phyloP scores from a whole-genome alignment of 2,888 invertebrate genomes.

The Cryptocephalus moraei region DNA sequence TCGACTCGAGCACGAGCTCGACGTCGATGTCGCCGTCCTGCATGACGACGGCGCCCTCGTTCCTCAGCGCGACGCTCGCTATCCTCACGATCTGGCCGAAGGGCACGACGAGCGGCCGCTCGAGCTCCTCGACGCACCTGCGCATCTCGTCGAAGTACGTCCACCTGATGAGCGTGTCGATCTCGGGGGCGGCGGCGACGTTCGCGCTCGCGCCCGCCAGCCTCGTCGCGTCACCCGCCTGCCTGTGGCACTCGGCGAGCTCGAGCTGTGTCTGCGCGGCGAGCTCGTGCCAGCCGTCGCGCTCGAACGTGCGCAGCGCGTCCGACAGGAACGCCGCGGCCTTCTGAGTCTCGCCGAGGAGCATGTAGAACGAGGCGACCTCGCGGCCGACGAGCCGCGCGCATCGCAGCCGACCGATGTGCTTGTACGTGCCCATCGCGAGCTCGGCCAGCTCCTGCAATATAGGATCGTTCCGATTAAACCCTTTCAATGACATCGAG shows the following conservation, averaged over 20 bases:
- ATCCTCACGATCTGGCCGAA: constrained; percentile 40
- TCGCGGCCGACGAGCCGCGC: constrained; percentile 84
- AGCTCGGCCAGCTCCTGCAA: constrained; percentile 76
- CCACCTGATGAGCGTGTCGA: constrained; percentile 51
- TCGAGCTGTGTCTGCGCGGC: constrained; percentile 76
- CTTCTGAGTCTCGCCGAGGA: constrained; percentile 75
- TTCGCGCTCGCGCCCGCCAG: constrained; percentile 53
- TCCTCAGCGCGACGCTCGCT: constrained; percentile 28
- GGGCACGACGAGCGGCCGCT: constrained; percentile 32
- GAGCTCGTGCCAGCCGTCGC: constrained; percentile 79
- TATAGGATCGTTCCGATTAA: no score
- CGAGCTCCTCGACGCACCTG: constrained; percentile 37
- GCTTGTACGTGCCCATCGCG: constrained; percentile 94
- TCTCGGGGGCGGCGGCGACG: constrained; percentile 64
- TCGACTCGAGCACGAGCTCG: constrained; percentile 46
- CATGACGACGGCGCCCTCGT: constrained; percentile 38
- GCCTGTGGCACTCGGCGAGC: constrained; percentile 73
- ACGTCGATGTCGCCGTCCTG: constrained; percentile 49
- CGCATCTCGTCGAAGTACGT: constrained; percentile 75
- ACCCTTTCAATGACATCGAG: no score
- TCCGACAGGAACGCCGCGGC: constrained; percentile 84
- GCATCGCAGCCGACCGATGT: constrained; percentile 69
- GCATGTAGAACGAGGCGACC: constrained; percentile 82
- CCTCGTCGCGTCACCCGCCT: constrained; percentile 67
- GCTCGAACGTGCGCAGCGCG: constrained; percentile 73